A percentile compares a stretch with the other conserved stretches of the same genome.
phyloP scores from a whole-genome alignment of 2,113 vertebrate species.

The Dromaius novaehollandiae region DNA sequence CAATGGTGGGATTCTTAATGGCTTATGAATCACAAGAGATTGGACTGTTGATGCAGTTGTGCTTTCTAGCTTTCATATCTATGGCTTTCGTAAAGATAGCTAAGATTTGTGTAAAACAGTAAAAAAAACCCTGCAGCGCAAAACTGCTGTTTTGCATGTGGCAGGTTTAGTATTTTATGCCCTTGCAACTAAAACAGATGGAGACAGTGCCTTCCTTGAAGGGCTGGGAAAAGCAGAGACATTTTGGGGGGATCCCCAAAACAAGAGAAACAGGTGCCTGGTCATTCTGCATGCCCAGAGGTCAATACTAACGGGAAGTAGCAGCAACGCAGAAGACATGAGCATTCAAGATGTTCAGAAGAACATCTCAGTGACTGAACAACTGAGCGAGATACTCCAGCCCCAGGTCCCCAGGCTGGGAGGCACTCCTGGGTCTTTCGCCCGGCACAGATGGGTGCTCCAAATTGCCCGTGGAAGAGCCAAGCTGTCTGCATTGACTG shows the following conservation, averaged over 20 bases:
- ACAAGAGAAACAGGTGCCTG: neutral
- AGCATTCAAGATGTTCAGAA: neutral
- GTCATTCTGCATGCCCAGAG: neutral
- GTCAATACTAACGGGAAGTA: neutral
- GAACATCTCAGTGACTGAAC: neutral
- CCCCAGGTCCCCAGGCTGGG: neutral
- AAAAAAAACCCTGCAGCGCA: neutral
- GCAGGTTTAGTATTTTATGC: neutral
- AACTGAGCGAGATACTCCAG: neutral
- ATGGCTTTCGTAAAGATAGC: neutral
- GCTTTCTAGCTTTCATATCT: neutral
- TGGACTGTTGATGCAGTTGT: neutral
- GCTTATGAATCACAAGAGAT: neutral
- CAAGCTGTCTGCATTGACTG: accelerated
- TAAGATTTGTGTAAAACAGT: neutral
- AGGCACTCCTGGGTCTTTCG: neutral
- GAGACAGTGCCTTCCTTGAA: neutral
- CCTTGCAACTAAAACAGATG: neutral
- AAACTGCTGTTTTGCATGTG: neutral
- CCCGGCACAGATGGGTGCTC: neutral
- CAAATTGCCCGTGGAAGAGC: neutral
- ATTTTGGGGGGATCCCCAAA: neutral
- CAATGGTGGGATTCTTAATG: neutral
- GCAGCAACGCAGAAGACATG: accelerated
- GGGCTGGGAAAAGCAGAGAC: neutral